Percentiles rank a stretch among this genome's conserved stretches.
Evolutionary conservation across 1,140 invertebrate species (phyloP).

Genomic region (Orius insidiosus): DNA sequence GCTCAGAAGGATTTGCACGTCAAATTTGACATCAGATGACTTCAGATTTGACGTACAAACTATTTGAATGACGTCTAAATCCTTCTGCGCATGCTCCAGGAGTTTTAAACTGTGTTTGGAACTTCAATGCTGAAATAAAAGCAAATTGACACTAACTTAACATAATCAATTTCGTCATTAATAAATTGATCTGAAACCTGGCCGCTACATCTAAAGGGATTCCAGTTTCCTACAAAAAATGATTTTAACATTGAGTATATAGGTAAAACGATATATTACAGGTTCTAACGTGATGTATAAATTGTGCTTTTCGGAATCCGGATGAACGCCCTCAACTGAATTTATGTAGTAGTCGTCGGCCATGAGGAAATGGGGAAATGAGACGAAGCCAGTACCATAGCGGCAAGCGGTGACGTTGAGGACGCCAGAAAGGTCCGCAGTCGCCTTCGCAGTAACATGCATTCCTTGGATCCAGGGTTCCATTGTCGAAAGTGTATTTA

Average conservation of each 20-base stretch:
- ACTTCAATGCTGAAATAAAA: no score
- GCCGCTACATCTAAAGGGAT: conserved; percentile 55
- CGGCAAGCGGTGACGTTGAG: conserved; percentile 30
- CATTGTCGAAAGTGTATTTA: conserved; percentile 27
- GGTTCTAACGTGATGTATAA: conserved; percentile 42
- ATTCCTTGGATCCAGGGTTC: conserved; percentile 39
- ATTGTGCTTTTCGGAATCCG: conserved; percentile 34
- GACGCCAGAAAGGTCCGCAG: conserved; percentile 29
- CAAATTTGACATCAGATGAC: no score
- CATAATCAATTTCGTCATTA: conserved; percentile 21
- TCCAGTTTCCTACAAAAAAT: conserved; percentile 30
- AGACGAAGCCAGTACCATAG: conserved; percentile 42
- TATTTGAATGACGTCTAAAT: no score
- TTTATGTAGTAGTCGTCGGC: conserved; percentile 37
- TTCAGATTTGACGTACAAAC: no score
- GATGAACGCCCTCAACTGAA: conserved; percentile 36
- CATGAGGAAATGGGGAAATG: conserved; percentile 53
- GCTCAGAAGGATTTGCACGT: no score
- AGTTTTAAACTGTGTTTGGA: no score
- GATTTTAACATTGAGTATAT: background rate
- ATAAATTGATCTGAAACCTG: conserved; percentile 58
- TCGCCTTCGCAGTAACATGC: conserved; percentile 50
- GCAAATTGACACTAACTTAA: background rate
- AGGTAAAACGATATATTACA: conserved; percentile 17
- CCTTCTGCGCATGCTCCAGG: no score